phyloP scores from a whole-genome alignment of 2,113 vertebrate species.

The Ictalurus punctatus region DNA sequence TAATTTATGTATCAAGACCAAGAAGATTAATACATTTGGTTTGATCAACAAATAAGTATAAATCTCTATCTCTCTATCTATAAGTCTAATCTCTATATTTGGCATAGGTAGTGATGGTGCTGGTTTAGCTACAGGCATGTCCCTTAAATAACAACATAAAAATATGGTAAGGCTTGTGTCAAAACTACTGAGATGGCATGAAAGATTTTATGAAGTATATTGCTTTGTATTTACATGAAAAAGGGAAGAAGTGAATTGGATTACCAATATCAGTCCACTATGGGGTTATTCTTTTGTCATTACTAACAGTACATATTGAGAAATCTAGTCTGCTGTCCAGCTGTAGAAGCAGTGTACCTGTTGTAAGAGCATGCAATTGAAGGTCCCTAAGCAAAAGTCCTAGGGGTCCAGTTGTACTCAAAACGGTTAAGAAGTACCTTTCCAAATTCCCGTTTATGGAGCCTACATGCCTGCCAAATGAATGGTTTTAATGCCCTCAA shows the following conservation, averaged over 20 bases:
- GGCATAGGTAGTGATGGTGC: not conserved
- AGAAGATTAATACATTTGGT: not conserved
- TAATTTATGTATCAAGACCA: not conserved
- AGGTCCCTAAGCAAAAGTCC: not conserved
- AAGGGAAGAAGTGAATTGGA: not conserved
- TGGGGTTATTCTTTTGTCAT: not conserved
- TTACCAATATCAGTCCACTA: not conserved
- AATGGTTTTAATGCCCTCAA: not conserved
- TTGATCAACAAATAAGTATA: not conserved
- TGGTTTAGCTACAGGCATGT: not conserved
- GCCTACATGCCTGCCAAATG: not conserved
- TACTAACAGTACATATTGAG: not conserved
- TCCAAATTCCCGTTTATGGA: not conserved
- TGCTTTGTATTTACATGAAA: not conserved
- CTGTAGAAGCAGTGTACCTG: too few species aligned
- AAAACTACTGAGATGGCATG: not conserved
- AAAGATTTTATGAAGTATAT: not conserved
- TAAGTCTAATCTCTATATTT: not conserved
- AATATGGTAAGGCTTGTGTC: not conserved
- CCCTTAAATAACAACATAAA: not conserved
- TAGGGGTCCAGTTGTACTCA: not conserved
- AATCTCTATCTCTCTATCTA: too few species aligned
- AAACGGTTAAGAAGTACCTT: not conserved
- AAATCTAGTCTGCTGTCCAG: not conserved
- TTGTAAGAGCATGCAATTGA: too few species aligned